These are phyloP conservation scores for Magallana ariakensis DNA, from an alignment of 1,140 invertebrate genomes.

Conservation along the genomic window DNA sequence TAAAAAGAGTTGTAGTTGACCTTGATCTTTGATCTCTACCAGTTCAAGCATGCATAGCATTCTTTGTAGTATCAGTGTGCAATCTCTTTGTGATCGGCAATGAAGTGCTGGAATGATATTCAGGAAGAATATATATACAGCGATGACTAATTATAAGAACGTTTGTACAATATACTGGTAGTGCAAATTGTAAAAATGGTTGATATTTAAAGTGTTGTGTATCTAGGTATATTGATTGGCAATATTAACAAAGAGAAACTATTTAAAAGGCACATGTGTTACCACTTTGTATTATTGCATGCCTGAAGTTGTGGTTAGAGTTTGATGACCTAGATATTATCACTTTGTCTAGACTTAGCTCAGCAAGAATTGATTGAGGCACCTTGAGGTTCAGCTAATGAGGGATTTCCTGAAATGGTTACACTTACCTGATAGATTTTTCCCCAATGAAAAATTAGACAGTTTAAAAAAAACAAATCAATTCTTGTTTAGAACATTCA, in stretches of 20 bases:
- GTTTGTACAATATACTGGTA: too few species aligned
- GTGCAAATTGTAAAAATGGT: background rate
- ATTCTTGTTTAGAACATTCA: too few species aligned
- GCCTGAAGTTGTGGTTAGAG: constrained; percentile 21
- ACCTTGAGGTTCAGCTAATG: background rate
- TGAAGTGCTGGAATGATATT: background rate
- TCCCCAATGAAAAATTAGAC: too few species aligned
- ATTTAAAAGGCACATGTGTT: constrained; percentile 25
- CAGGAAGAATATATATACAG: too few species aligned
- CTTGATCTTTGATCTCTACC: constrained; percentile 29
- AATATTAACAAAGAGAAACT: background rate
- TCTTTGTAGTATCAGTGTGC: background rate
- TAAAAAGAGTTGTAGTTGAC: background rate
- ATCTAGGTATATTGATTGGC: background rate
- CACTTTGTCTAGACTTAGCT: constrained; percentile 32
- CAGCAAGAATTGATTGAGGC: constrained; percentile 36
- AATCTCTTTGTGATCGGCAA: constrained; percentile 1
- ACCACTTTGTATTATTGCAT: background rate
- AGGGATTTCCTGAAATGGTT: background rate
- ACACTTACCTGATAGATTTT: too few species aligned
- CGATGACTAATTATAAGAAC: too few species aligned
- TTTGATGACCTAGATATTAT: constrained; percentile 37
- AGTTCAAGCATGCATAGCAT: constrained; percentile 18
- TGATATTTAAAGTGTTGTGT: background rate
- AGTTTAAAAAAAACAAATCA: too few species aligned